Percentiles rank a stretch among this genome's conserved stretches.
phyloP scores from a whole-genome alignment of 2,113 vertebrate genomes.

The Meriones unguiculatus region DNA sequence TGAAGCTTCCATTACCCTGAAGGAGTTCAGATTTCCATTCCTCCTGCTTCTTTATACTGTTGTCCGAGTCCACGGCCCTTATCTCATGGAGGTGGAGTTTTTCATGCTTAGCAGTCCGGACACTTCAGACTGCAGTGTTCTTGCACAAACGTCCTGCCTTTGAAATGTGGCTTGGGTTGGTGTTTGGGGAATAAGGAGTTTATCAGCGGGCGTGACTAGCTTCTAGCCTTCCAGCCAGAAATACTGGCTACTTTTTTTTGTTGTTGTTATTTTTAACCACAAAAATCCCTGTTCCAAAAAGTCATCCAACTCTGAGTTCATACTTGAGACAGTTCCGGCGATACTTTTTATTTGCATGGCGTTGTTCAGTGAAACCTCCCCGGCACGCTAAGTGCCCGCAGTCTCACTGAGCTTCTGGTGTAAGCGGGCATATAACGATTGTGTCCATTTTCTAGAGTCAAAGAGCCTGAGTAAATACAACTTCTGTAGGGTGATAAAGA shows the following conservation, averaged over 20 bases:
- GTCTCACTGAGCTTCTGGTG: neutral
- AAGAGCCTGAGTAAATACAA: neutral
- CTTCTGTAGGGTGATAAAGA: too few species aligned
- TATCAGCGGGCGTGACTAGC: neutral
- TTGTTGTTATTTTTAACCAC: neutral
- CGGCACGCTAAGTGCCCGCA: neutral
- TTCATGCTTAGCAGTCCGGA: neutral
- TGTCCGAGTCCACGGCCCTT: neutral
- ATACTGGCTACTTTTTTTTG: neutral
- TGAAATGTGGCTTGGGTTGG: slow-evolving; percentile 49
- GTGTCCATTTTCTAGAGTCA: neutral
- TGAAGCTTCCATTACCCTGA: neutral
- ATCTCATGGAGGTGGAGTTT: neutral
- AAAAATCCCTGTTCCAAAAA: slow-evolving; percentile 27
- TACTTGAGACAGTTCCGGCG: neutral
- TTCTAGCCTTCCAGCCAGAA: neutral
- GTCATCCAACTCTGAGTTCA: neutral
- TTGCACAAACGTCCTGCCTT: neutral
- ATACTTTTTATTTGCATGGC: slow-evolving; percentile 24
- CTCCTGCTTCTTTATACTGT: neutral
- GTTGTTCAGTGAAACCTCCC: neutral
- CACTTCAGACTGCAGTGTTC: slow-evolving; percentile 2
- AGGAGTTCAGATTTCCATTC: neutral
- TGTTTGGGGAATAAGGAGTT: slow-evolving; percentile 41
- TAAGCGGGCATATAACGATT: neutral